phyloP scores from a whole-genome alignment of 2,797 vertebrate species.

The Sebastolobus alascanus region DNA sequence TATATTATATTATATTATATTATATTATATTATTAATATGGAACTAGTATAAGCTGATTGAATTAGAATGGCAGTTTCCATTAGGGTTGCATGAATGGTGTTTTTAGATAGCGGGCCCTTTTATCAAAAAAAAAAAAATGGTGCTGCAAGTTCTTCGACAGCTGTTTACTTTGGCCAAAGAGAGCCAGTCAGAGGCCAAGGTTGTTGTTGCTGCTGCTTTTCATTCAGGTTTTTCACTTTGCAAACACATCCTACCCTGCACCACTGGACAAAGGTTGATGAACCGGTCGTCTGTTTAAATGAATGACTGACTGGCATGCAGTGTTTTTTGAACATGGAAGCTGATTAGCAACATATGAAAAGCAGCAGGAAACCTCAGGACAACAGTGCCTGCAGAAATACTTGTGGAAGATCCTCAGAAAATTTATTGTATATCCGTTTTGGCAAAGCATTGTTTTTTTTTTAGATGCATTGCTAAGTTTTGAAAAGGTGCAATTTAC shows the following conservation, averaged over 20 bases:
- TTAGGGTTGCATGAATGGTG: neutral
- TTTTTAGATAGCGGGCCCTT: constrained; percentile 4
- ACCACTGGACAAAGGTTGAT: constrained; percentile 83
- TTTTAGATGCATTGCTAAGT: neutral
- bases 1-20: no score
- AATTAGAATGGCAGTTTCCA: neutral
- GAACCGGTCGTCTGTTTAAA: constrained; percentile 63
- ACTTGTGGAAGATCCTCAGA: neutral
- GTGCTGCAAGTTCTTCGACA: constrained; percentile 70
- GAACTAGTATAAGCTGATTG: no score
- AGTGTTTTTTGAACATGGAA: constrained; percentile 55
- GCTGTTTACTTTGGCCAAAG: constrained; percentile 76
- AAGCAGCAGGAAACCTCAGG: neutral
- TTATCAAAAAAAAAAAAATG: constrained; percentile 31
- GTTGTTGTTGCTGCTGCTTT: constrained; percentile 81
- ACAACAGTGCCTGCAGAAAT: neutral
- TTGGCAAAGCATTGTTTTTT: neutral
- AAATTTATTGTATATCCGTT: neutral
- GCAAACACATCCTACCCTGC: constrained; percentile 78
- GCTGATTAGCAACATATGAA: constrained; percentile 29
- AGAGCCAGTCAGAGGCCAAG: constrained; percentile 79
- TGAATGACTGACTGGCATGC: constrained; percentile 56
- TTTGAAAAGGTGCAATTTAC: neutral
- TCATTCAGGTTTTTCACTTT: constrained; percentile 83
- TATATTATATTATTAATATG: no score